phyloP scores from a whole-genome alignment of 2,797 vertebrate species.

The Phrynocephalus vlangalii region DNA sequence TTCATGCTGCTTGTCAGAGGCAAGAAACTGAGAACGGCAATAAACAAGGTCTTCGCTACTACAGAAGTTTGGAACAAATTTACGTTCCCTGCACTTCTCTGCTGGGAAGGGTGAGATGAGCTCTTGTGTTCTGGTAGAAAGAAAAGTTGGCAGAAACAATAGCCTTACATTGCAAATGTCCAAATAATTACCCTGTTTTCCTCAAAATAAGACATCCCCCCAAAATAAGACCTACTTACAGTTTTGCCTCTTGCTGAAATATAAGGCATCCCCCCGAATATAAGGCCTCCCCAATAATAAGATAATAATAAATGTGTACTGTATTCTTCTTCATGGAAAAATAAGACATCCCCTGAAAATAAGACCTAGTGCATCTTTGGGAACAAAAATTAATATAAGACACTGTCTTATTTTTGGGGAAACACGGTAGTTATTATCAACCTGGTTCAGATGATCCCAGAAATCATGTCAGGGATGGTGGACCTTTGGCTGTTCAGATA shows the following conservation, averaged over 20 bases:
- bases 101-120: background rate
- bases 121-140: background rate
- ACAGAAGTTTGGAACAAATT: background rate
- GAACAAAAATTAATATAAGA: too few relatives aligned
- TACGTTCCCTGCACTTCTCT: background rate
- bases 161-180: background rate
- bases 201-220: too few relatives aligned
- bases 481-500: background rate
- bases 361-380: too few relatives aligned
- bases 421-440: background rate
- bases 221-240: too few relatives aligned
- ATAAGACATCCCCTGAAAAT: too few relatives aligned
- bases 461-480: background rate
- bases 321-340: too few relatives aligned
- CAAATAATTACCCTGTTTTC: background rate
- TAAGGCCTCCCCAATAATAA: too few relatives aligned
- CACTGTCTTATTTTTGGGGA: too few relatives aligned
- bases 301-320: too few relatives aligned
- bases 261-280: too few relatives aligned
- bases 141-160: background rate
- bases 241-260: too few relatives aligned
- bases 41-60: background rate
- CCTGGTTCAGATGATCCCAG: background rate
- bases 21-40: too few relatives aligned
- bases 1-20: background rate